Evolutionary conservation across 2,888 invertebrate genomes (phyloP).

Genomic region (Orthonychiurus folsomi): DNA sequence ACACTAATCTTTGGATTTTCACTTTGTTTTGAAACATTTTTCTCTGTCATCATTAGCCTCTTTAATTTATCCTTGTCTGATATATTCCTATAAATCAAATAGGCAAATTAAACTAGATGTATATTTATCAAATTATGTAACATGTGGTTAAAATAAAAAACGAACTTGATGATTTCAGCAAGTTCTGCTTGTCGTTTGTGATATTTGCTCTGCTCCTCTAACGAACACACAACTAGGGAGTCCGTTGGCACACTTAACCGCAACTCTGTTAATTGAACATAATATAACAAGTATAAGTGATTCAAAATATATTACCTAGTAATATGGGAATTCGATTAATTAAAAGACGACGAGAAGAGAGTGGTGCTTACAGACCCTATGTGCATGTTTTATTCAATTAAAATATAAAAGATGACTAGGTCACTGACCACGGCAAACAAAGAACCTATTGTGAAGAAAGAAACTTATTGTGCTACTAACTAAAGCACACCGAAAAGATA

Average conservation of each 20-base stretch:
- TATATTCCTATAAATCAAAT: constrained; percentile 3
- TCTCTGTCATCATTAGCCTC: not conserved
- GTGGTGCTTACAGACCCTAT: no score
- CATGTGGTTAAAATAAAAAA: not conserved
- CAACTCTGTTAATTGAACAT: constrained; percentile 25
- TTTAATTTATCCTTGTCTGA: not conserved
- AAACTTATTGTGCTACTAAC: no score
- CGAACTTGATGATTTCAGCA: constrained; percentile 23
- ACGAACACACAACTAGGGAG: constrained; percentile 27
- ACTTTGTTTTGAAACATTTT: not conserved
- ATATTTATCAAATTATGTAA: not conserved
- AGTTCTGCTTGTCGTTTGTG: constrained; percentile 36
- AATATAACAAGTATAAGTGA: no score
- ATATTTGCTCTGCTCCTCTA: constrained; percentile 32
- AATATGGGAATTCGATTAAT: no score
- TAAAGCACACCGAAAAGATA: no score
- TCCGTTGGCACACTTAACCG: constrained; percentile 21
- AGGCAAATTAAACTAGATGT: not conserved
- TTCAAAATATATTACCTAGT: no score
- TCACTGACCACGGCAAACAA: no score
- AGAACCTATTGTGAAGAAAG: no score
- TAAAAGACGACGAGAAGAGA: no score
- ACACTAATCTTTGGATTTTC: not conserved
- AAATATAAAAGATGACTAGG: no score
- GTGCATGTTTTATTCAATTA: no score